Percentiles rank a stretch among this genome's conserved stretches.
phyloP scores from a whole-genome alignment of 2,888 invertebrate species.

The Physocephala rufipes region DNA sequence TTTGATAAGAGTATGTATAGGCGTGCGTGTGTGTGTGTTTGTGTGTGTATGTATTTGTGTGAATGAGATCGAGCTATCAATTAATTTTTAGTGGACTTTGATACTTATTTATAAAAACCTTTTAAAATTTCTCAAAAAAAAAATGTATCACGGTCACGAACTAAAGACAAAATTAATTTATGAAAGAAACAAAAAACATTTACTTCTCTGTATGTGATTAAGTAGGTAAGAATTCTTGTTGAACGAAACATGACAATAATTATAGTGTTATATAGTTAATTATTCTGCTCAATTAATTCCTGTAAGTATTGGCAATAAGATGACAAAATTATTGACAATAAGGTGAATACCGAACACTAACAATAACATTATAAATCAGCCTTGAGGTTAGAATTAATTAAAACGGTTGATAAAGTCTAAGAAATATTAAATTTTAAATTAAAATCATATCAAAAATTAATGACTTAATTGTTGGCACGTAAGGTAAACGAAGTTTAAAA shows the following conservation, averaged over 20 bases:
- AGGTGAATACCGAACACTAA: slow-evolving; percentile 32
- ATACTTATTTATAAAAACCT: slow-evolving; percentile 31
- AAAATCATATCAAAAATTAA: too few species aligned
- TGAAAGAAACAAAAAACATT: background rate
- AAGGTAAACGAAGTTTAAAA: too few species aligned
- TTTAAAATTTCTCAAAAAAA: slow-evolving; percentile 36
- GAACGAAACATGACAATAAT: slow-evolving; percentile 37
- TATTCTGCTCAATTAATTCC: slow-evolving; percentile 45
- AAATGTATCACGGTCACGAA: slow-evolving; percentile 28
- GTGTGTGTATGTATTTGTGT: slow-evolving; percentile 41
- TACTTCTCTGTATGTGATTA: slow-evolving; percentile 29
- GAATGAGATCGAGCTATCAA: background rate
- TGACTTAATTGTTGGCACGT: too few species aligned
- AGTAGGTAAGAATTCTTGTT: slow-evolving; percentile 40
- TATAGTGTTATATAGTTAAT: slow-evolving; percentile 49
- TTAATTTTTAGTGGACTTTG: background rate
- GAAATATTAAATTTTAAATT: background rate
- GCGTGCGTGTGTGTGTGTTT: too few species aligned
- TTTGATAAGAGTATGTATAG: slow-evolving; percentile 50
- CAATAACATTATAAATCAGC: slow-evolving; percentile 20
- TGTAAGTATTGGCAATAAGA: too few species aligned
- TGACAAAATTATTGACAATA: slow-evolving; percentile 48
- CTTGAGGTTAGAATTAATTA: background rate
- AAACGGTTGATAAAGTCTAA: background rate
- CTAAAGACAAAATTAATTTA: slow-evolving; percentile 27